These are phyloP conservation scores for Tokudaia muenninki DNA, from an alignment of 2,797 vertebrate genomes.

Conservation along the genomic window DNA sequence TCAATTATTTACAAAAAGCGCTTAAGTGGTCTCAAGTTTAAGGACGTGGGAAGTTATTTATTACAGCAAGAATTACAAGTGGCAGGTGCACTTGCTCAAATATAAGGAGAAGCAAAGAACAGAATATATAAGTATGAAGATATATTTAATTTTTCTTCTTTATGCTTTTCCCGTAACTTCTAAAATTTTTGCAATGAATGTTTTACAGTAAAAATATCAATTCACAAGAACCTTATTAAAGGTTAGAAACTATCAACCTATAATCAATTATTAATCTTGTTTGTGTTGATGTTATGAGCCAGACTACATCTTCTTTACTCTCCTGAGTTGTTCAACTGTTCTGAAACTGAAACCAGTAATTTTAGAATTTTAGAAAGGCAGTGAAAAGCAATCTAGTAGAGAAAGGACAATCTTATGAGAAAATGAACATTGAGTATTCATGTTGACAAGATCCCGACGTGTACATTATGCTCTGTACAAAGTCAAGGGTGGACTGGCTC, in stretches of 20 bases:
- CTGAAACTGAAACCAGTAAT: constrained; percentile 32
- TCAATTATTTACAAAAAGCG: not conserved
- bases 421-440: not conserved
- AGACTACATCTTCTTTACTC: constrained; percentile 1
- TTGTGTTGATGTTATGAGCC: not conserved
- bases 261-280: not conserved
- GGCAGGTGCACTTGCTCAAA: not conserved
- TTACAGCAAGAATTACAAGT: constrained; percentile 3
- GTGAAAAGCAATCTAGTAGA: not conserved
- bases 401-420: not conserved
- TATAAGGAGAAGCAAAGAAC: not conserved
- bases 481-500: not conserved
- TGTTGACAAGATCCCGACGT: not conserved
- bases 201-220: constrained; percentile 29
- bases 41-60: not conserved
- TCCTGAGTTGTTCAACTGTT: constrained; percentile 33
- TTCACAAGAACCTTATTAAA: not conserved
- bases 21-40: not conserved
- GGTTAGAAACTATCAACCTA: not conserved
- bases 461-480: not conserved
- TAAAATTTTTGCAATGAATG: not conserved
- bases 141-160: constrained; percentile 14
- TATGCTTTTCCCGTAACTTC: not conserved
- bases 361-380: not conserved
- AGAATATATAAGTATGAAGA: not conserved